A percentile compares a stretch with the other conserved stretches of the same genome.
phyloP scores from a whole-genome alignment of 2,888 invertebrate species.

The Sicus ferrugineus region DNA sequence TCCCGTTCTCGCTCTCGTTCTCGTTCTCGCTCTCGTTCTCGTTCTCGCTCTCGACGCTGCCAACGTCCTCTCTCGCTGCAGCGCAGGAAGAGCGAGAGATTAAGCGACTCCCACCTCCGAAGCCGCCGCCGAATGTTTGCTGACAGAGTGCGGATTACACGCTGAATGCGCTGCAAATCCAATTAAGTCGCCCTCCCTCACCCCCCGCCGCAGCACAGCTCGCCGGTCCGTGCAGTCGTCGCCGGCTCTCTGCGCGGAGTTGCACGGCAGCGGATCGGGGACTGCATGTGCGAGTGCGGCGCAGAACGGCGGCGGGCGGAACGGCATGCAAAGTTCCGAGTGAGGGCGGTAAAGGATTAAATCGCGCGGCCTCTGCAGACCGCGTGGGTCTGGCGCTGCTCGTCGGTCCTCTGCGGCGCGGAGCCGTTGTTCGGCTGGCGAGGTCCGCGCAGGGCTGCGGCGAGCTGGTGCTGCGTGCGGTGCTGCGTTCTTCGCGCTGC shows the following conservation, averaged over 20 bases:
- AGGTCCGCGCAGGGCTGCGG: too few species aligned
- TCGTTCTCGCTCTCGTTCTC: too few species aligned
- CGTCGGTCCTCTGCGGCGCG: too few species aligned
- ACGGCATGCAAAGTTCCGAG: background rate
- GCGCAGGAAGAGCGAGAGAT: conserved; percentile 6
- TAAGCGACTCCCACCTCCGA: background rate
- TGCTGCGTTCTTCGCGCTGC: too few species aligned
- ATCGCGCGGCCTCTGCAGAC: too few species aligned
- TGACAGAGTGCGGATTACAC: conserved; percentile 56
- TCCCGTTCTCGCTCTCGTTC: too few species aligned
- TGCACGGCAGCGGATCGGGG: background rate
- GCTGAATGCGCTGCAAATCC: conserved; percentile 56
- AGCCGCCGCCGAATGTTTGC: conserved; percentile 55
- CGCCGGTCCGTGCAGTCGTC: background rate
- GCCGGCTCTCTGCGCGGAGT: background rate
- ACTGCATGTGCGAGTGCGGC: background rate
- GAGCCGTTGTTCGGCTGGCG: too few species aligned
- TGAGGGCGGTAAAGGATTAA: conserved; percentile 32
- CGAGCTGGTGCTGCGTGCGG: too few species aligned
- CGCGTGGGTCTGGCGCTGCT: too few species aligned
- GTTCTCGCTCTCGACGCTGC: too few species aligned
- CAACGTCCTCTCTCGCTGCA: background rate
- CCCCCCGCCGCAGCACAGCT: background rate
- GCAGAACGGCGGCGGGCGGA: background rate
- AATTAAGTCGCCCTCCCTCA: conserved; percentile 49